Evolutionary conservation across 1,140 invertebrate genomes (phyloP), one percentile per base, ranked within the genome.

Genomic region (Camponotus vicinus): DNA sequence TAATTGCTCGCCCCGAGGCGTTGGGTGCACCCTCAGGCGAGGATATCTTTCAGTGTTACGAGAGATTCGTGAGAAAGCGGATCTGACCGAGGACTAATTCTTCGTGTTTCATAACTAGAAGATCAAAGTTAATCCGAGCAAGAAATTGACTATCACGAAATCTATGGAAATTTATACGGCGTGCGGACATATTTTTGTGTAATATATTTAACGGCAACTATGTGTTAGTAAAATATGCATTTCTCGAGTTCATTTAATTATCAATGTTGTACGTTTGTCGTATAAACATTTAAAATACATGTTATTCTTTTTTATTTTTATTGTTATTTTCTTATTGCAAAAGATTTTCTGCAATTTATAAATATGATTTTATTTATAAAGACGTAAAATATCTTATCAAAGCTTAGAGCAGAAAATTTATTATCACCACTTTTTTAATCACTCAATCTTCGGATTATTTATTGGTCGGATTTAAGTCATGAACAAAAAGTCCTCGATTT

Each of bases 1-100:
- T 94, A 94, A 93, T 94, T 93, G 88, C 67, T 89, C 88, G 92
- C 92, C 92, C 89, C 75, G 86, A 92, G 88, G 89, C 88, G 76
- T 80, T 42, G 86, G 42, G n/a, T 45, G 88, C 91, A 86, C 69
- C 89, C 89, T 90, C 63, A 11, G 77, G 88, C 76, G 49, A 82
- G 77, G 82, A 88, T 88, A 86, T 86, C 85, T 86, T 86, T 11
- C 11, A 61, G 45, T 61, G 59, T 83, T 84, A 69, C 59, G 27
- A 83, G 77, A 63, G 63, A 78, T 82, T 89, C 88, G 88, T 86
- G 88, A 89, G 88, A 89, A 83, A 83, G 40, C 27, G 57, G 40
- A 71, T 89, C 70, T 32, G 55, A 61, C 6, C 13, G 79, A 52
- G 15, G 15, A 52, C 8, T 82, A 21, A 37, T 70, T 71, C 77